Conservation (phyloP, 2,888 invertebrate genomes). For the Pterobdella sp. region DNA sequence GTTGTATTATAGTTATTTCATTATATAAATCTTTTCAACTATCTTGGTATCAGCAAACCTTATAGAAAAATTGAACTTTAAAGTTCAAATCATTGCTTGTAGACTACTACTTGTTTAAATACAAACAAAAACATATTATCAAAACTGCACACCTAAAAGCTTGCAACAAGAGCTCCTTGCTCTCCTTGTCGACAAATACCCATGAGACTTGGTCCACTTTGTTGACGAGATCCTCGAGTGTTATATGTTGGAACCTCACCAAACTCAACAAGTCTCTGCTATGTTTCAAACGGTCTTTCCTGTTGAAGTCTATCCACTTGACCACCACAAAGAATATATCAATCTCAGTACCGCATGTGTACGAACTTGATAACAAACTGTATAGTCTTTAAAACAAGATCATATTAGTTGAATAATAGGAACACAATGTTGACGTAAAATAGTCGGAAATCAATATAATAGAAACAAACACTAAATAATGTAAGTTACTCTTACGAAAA, state of each 20-base stretch:
- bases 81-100: not conserved
- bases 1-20: not conserved
- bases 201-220: conserved; percentile 32
- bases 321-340: conserved; percentile 33
- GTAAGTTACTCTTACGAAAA: too few relatives aligned
- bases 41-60: not conserved
- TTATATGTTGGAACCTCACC: conserved; percentile 32
- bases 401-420: not conserved
- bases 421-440: too few relatives aligned
- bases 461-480: too few relatives aligned
- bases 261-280: conserved; percentile 22
- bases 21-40: too few relatives aligned
- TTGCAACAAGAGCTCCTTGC: conserved; percentile 28
- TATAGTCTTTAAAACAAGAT: not conserved
- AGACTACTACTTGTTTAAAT: not conserved
- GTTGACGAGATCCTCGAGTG: conserved; percentile 31
- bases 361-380: conserved; percentile 21
- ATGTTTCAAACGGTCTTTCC: conserved; percentile 14
- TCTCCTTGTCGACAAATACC: conserved; percentile 30
- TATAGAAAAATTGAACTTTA: not conserved
- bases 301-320: conserved; percentile 33
- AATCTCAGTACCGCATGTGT: conserved; percentile 30
- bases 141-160: conserved; percentile 32
- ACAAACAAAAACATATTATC: not conserved
- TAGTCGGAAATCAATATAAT: too few relatives aligned